Evolutionary conservation across 2,888 invertebrate species (phyloP), one percentile per base, ranked within the genome.

Genomic region (Clunio marinus): DNA sequence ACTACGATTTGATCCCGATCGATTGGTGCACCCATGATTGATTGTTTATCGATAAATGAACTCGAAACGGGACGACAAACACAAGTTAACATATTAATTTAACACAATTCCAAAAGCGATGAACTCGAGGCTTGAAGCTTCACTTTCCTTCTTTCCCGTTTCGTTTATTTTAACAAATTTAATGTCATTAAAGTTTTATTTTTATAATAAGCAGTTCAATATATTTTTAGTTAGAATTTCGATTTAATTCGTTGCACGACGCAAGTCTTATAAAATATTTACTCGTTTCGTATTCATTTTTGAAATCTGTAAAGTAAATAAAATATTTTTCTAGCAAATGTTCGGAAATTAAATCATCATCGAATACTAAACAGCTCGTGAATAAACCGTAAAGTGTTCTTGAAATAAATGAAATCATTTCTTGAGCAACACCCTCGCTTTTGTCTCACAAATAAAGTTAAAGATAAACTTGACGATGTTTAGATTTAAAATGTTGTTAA

Each of bases 51-150:
- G 71, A 79, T 77, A 73, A 79, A 74, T 73, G 78, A 76, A 70
- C 79, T 76, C 70, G 77, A 77, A 51, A 79, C 79, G 71, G 78
- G 78, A 71, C 79, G 79, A 74, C 78, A 79, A 70, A 79, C 78
- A 72, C 78, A 79, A 70, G 79, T 77, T 72, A 79, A 73, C 78
- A 79, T 79, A 63, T 63, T 73, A 28, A 24, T n/a, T n/a, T 20
- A 22, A 24, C 4, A 15, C 57, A 8, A 51, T 13, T 51, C 17
- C 24, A 4, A 4, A n/a, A n/a, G n/a, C n/a, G n/a, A 8, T 8
- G 10, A 10, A 10, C 10, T 32, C 10, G 5, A 32, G 5, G 10
- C 32, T 32, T 17, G 17, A 51, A 51, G 20, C 24, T 51, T 32
- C 10, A 32, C 10, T 32, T 32, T 5, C 10, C 10, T 5, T 5